Percentiles rank a stretch among this genome's conserved stretches.
phyloP scores from a whole-genome alignment of 2,888 invertebrate species.

The Capitulum mitella region DNA sequence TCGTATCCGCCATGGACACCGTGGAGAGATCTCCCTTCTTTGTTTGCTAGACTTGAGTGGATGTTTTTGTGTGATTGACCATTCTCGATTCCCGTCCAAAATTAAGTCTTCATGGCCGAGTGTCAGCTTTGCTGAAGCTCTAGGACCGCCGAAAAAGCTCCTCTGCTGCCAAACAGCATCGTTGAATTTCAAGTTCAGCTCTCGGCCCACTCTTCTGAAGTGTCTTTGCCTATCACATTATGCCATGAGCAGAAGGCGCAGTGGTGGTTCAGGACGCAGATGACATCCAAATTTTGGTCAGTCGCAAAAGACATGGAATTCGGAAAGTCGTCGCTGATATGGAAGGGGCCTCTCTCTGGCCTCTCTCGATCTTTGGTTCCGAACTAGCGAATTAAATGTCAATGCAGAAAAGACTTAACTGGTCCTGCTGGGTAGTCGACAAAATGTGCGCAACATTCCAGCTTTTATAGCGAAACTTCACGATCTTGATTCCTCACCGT shows the following conservation, averaged over 20 bases:
- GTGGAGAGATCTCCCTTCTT: background rate
- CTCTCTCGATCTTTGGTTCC: background rate
- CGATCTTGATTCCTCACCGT: background rate
- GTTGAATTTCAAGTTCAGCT: background rate
- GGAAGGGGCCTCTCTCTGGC: background rate
- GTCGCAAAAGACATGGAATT: background rate
- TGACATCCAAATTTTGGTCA: background rate
- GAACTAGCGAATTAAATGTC: background rate
- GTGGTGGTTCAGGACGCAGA: background rate
- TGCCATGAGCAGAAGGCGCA: background rate
- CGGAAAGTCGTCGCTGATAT: background rate
- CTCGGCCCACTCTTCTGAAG: background rate
- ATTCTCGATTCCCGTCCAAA: background rate
- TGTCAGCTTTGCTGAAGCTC: too few relatives aligned
- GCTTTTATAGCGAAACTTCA: background rate
- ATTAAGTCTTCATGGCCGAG: too few relatives aligned
- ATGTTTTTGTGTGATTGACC: background rate
- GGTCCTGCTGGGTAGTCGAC: background rate
- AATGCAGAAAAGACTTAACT: background rate
- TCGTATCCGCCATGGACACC: background rate
- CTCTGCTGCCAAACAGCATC: background rate
- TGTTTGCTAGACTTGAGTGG: background rate
- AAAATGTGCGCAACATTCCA: background rate
- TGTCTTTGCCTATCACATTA: background rate
- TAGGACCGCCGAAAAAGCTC: too few relatives aligned